Percentiles rank a stretch among this genome's conserved stretches.
These are phyloP conservation scores for Halocaridina rubra DNA, from an alignment of 2,888 invertebrate species.

Conservation along the genomic window DNA sequence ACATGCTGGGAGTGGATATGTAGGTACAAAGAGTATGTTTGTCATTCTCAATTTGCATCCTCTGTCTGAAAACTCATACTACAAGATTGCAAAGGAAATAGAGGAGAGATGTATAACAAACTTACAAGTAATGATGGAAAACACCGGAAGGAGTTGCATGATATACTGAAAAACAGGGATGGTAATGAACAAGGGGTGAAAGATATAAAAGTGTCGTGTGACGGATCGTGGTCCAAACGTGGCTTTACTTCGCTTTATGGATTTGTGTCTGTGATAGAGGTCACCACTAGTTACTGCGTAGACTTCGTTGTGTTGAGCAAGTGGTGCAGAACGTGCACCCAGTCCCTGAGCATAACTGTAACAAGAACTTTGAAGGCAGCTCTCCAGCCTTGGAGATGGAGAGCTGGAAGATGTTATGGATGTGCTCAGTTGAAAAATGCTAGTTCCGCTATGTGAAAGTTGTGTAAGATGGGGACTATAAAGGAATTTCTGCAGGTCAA, in stretches of 20 bases:
- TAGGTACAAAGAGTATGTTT: too few species aligned
- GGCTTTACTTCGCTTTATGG: too few species aligned
- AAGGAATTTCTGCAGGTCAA: background rate
- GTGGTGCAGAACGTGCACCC: constrained; percentile 7
- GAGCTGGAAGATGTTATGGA: background rate
- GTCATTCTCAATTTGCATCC: too few species aligned
- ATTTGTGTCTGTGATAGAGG: background rate
- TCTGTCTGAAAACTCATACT: too few species aligned
- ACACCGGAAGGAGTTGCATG: background rate
- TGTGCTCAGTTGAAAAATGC: background rate
- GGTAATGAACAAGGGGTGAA: too few species aligned
- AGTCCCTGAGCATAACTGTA: background rate
- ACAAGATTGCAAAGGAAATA: constrained; percentile 2
- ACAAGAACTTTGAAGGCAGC: constrained; percentile 7
- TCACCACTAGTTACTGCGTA: background rate
- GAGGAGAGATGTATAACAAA: background rate
- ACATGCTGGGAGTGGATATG: too few species aligned
- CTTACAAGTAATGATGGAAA: background rate
- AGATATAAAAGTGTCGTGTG: too few species aligned
- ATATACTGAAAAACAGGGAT: too few species aligned
- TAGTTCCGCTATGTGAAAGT: background rate
- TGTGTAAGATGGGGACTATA: background rate
- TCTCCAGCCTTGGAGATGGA: constrained; percentile 6
- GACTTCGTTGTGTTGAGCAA: constrained; percentile 15
- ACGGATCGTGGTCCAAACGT: too few species aligned